A percentile compares a stretch with the other conserved stretches of the same genome.
These are phyloP conservation scores for Myiagra hebetior DNA, from an alignment of 2,113 vertebrate species.

Conservation along the genomic window DNA sequence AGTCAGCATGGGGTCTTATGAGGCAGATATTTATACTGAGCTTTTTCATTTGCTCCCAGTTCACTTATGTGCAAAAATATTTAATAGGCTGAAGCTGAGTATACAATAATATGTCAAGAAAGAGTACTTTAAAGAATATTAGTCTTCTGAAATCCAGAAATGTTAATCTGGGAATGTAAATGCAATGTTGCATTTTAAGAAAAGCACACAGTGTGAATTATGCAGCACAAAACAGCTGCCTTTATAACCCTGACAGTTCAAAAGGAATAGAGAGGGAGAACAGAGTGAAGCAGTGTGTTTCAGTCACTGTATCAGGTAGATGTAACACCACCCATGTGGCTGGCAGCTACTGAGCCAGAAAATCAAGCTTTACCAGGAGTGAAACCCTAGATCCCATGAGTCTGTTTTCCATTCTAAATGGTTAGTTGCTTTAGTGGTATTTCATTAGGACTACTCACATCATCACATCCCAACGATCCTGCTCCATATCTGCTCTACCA, in stretches of 20 bases:
- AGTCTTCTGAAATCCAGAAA: neutral
- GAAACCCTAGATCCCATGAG: slow-evolving; percentile 5
- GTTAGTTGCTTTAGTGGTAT: neutral
- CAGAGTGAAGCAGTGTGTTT: neutral
- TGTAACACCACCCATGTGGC: neutral
- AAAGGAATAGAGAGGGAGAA: neutral
- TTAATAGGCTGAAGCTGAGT: neutral
- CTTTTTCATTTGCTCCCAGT: neutral
- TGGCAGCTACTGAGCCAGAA: slow-evolving; percentile 23
- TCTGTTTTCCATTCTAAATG: slow-evolving; percentile 17
- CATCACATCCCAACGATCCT: neutral
- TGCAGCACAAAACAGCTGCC: neutral
- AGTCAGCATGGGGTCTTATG: neutral
- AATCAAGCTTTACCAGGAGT: slow-evolving; percentile 34
- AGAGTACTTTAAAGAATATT: neutral
- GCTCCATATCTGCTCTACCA: neutral
- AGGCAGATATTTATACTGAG: neutral
- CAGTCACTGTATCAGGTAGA: neutral
- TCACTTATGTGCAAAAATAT: neutral
- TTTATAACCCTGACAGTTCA: neutral
- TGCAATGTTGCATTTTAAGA: neutral
- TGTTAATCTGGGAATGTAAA: neutral
- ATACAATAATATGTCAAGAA: neutral
- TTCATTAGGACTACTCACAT: slow-evolving; percentile 15
- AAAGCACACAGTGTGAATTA: neutral